Base-by-base conservation (phyloP, 2,113 vertebrate species). In the Formicarius rufipectus region DNA sequence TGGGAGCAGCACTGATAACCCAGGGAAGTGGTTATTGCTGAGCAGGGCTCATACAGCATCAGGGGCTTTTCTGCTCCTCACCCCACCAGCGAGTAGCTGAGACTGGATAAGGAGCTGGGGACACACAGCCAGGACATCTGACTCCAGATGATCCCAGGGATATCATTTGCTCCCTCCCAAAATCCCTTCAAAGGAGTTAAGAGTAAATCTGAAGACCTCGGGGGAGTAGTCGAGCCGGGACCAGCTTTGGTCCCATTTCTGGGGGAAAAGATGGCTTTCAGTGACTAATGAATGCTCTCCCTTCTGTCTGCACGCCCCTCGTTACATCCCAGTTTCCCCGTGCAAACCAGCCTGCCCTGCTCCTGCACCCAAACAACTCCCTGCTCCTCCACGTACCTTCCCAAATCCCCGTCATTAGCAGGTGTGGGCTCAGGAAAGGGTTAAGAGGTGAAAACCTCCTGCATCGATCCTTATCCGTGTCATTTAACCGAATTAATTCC, bases 401-500 rank as follows among this genome's bases (percentile, higher is more conserved):
- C 60, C 45, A 63, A 66, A 60, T 3, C 31, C 31, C 37, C 2
- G 8, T 1, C 50, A 30, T 20, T 23, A 45, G 28, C 5, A 44
- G n/a, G 31, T 2, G n/a, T 42, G 60, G 21, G 47, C 28, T 45
- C 14, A 67, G 25, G 28, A 75, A 62, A 72, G 69, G 44, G 40
- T 59, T 67, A 66, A 66, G 68, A 52, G 68, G 21, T 67, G 56
- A 59, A 37, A 81, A 67, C 45, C 52, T 74, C 55, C 68, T 14
- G 25, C 42, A 11, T 21, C 33, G 68, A 49, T 88, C 90, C 69
- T 53, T 16, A 78, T 50, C 74, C 9, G 0, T 37, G 30, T n/a
- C 66, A 17, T 60, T 95, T 71, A 83, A 75, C 89, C 73, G 52
- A 50, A 53, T 76, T 90, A 68, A 95, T 91, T 91, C 84, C 71